Conservation (phyloP, 2,113 vertebrate species). For the Formicarius rufipectus region DNA sequence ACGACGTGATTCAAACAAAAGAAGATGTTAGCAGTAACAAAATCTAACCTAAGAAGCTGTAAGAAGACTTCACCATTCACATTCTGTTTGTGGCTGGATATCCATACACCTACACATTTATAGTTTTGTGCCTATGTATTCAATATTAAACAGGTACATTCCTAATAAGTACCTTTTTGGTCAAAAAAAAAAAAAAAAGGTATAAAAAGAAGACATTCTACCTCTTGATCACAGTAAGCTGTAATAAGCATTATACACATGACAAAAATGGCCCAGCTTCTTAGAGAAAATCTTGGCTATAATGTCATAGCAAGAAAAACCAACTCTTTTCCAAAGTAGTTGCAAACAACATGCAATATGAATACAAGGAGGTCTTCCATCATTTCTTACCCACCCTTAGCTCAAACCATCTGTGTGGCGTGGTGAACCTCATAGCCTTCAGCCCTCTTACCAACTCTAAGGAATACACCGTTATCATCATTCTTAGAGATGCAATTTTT, state of each 20-base stretch:
- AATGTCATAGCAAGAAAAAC: background rate
- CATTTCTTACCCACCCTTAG: background rate
- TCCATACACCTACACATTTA: background rate
- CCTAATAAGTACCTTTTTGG: constrained; percentile 6
- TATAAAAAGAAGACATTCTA: background rate
- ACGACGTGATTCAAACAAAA: background rate
- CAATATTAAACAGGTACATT: constrained; percentile 45
- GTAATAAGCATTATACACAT: background rate
- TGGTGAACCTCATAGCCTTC: background rate
- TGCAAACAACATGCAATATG: background rate
- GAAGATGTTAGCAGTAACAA: background rate
- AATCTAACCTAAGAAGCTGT: background rate
- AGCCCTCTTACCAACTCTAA: background rate
- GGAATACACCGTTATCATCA: background rate
- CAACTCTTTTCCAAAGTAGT: background rate
- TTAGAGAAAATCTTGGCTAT: background rate
- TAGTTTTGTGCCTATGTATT: background rate
- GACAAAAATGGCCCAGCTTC: background rate
- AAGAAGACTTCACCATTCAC: constrained; percentile 29
- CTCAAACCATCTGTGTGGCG: background rate
- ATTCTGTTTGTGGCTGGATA: constrained; percentile 22
- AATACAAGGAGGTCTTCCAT: background rate
- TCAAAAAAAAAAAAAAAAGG: background rate
- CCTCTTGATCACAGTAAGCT: background rate
- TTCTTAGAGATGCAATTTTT: background rate